Evolutionary conservation across 2,888 invertebrate genomes (phyloP).

Genomic region (Orgyia antiqua): DNA sequence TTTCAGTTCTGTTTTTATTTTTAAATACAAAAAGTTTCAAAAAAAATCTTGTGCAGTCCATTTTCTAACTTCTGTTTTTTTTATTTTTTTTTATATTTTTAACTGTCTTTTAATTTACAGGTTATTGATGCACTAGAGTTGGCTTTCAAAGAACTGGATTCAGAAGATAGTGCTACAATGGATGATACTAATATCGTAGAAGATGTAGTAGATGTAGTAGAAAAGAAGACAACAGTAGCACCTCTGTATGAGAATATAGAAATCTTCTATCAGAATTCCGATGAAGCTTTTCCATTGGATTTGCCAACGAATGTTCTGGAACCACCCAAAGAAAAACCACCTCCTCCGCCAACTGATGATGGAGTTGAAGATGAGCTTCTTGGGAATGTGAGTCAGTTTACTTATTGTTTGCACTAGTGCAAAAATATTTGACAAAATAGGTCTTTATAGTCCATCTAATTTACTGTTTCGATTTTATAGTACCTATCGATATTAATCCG

Average conservation of each 20-base stretch:
- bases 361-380: slow-evolving; percentile 58
- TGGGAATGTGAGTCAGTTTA: slow-evolving; percentile 57
- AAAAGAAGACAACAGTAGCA: slow-evolving; percentile 62
- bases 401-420: too few species aligned
- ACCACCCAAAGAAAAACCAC: slow-evolving; percentile 92
- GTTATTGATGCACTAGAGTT: slow-evolving; percentile 81
- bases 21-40: too few species aligned
- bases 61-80: slow-evolving; percentile 8
- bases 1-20: too few species aligned
- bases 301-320: slow-evolving; percentile 79
- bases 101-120: slow-evolving; percentile 44
- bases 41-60: slow-evolving; percentile 18
- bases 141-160: slow-evolving; percentile 81
- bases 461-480: too few species aligned
- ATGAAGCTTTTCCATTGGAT: slow-evolving; percentile 74
- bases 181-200: slow-evolving; percentile 46
- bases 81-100: slow-evolving; percentile 6
- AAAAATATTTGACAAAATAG: too few species aligned
- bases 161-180: slow-evolving; percentile 68
- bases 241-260: slow-evolving; percentile 81
- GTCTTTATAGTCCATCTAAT: too few species aligned
- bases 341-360: slow-evolving; percentile 85
- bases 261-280: slow-evolving; percentile 68
- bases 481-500: too few species aligned
- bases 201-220: slow-evolving; percentile 40